phyloP scores from a whole-genome alignment of 2,113 vertebrate genomes.

The Aepyceros melampus region DNA sequence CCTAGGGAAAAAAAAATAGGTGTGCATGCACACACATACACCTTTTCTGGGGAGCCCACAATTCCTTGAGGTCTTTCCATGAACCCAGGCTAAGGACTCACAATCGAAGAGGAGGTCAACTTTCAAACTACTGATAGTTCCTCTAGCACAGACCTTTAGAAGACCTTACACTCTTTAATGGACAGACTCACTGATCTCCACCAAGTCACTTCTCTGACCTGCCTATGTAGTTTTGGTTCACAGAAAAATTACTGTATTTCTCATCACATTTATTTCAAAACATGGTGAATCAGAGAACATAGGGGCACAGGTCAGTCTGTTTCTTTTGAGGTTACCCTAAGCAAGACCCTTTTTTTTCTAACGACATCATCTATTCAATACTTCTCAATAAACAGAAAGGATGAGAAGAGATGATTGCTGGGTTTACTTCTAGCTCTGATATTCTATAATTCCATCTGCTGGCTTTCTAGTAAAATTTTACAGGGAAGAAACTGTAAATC shows the following conservation, averaged over 20 bases:
- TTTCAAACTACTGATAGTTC: not conserved
- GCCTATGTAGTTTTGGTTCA: not conserved
- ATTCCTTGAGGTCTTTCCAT: not conserved
- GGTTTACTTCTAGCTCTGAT: not conserved
- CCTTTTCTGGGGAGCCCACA: not conserved
- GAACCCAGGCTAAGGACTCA: not conserved
- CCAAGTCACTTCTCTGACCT: not conserved
- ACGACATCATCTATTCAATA: not conserved
- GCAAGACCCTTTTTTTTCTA: not conserved
- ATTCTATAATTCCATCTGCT: slow-evolving; percentile 17
- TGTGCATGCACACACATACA: not conserved
- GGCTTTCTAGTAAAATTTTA: slow-evolving; percentile 46
- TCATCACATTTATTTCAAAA: not conserved
- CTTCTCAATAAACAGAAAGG: not conserved
- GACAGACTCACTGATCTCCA: not conserved
- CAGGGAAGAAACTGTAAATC: slow-evolving; percentile 10
- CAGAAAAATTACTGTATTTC: not conserved
- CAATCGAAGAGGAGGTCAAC: not conserved
- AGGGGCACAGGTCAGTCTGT: not conserved
- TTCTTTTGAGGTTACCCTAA: not conserved
- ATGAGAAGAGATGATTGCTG: not conserved
- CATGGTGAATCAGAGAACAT: not conserved
- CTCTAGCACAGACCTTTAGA: not conserved
- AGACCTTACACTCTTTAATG: not conserved
- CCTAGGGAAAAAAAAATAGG: not conserved